Base-by-base conservation (phyloP, 35 echinoderm and acorn worm species). In the Chiridota heheva region DNA sequence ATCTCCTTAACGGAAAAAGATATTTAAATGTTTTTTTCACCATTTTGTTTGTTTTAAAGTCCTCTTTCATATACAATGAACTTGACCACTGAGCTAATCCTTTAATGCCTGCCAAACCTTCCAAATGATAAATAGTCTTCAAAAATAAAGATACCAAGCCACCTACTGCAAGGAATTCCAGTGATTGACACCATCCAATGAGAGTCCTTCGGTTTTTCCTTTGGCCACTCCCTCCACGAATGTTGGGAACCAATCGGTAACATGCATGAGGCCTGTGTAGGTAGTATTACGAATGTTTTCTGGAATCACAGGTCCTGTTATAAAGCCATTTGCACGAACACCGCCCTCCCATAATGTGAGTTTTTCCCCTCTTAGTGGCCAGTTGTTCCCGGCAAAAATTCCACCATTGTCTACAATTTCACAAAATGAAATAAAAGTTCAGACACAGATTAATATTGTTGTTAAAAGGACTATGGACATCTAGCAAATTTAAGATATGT, bases 241-340 rank as follows among this genome's bases (percentile, higher is more conserved):
- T 47, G 87, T 90, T 13, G 87, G 87, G 67, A 83, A 90, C 87
- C 87, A 90, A 57, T 90, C 87, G 48, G 79, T 90, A 27, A 90
- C 69, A 29, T 90, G 79, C n/a, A 90, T 90, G 41, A 90, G 35
- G 51, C 78, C 60, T 3, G 76, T 20, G 49, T 28, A 78, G 40
- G 48, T 36, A 2, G 70, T 77, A 2, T 81, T 51, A 59, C 70
- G 44, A 15, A 83, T 59, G 16, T 28, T n/a, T 24, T 42, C 27
- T 3, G 69, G 44, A 24, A 90, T 58, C 20, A 90, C 40, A 7
- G 88, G 72, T 39, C 88, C 85, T 36, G 60, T 74, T 6, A 90
- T 64, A 60, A 90, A 90, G 10, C 88, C 88, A 26, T 78, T 47
- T 3, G 56, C 88, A 20, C 61, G 69, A n/a, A 90, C 38, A 24